Evolutionary conservation across 2,888 invertebrate genomes (phyloP).

Genomic region (Zaprionus obscuricornis): DNA sequence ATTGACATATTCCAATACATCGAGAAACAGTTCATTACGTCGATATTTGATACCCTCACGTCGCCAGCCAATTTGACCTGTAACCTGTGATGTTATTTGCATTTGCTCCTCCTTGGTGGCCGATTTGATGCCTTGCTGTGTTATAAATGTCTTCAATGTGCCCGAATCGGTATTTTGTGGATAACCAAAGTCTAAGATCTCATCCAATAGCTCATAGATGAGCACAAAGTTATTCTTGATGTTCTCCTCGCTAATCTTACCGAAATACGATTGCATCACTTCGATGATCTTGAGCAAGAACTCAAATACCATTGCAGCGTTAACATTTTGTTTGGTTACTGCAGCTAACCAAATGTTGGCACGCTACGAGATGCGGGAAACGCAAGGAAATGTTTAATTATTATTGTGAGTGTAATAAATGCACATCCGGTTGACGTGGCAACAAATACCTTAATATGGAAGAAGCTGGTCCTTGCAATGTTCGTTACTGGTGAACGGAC

Average conservation of each 20-base stretch:
- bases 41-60: slow-evolving; percentile 99
- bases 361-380: slow-evolving; percentile 86
- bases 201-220: slow-evolving; percentile 99
- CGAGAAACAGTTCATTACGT: slow-evolving; percentile 98
- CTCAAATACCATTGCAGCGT: slow-evolving; percentile 99
- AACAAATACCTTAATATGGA: slow-evolving; percentile 94
- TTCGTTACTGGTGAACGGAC: slow-evolving; percentile 99
- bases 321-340: slow-evolving; percentile 99
- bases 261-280: slow-evolving; percentile 99
- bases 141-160: slow-evolving; percentile 99
- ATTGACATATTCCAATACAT: slow-evolving; percentile 99
- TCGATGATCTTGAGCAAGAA: slow-evolving; percentile 98
- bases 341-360: slow-evolving; percentile 99
- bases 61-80: slow-evolving; percentile 99
- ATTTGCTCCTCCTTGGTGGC: slow-evolving; percentile 99
- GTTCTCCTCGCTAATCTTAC: slow-evolving; percentile 99
- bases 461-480: slow-evolving; percentile 99
- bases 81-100: slow-evolving; percentile 99
- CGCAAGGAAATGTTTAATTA: neutral
- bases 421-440: slow-evolving; percentile 39
- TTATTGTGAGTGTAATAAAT: neutral
- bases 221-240: slow-evolving; percentile 99
- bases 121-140: slow-evolving; percentile 99
- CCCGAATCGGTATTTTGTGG: slow-evolving; percentile 99
- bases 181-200: slow-evolving; percentile 99